phyloP scores from a whole-genome alignment of 2,797 vertebrate species.

The Lagocephalus sceleratus region DNA sequence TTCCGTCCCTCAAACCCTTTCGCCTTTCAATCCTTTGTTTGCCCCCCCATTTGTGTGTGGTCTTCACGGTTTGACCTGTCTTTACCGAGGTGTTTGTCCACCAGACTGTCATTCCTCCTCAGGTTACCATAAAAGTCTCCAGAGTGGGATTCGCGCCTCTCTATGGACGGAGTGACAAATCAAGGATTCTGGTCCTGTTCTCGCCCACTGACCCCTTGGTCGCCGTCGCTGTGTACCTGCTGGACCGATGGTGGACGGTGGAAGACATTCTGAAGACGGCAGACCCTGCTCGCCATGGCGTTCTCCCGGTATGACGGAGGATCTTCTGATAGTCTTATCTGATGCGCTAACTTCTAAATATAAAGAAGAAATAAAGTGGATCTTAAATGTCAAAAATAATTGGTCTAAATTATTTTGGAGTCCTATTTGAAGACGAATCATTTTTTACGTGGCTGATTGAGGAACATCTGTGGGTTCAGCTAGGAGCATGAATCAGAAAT shows the following conservation, averaged over 20 bases:
- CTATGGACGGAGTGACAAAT: conserved; percentile 76
- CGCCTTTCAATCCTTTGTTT: too few species aligned
- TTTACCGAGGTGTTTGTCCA: not conserved
- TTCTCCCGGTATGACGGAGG: conserved; percentile 72
- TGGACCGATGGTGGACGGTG: conserved; percentile 84
- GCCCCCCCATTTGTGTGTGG: too few species aligned
- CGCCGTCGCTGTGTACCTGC: conserved; percentile 85
- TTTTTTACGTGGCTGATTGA: too few species aligned
- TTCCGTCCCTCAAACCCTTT: too few species aligned
- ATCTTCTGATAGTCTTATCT: too few species aligned
- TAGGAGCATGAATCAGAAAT: too few species aligned
- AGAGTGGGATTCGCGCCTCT: conserved; percentile 81
- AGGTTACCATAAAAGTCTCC: conserved; percentile 71
- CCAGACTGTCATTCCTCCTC: not conserved
- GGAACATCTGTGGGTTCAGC: too few species aligned
- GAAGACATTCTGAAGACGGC: conserved; percentile 84
- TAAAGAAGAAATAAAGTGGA: too few species aligned
- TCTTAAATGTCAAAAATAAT: too few species aligned
- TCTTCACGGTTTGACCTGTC: not conserved
- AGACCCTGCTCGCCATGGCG: conserved; percentile 75
- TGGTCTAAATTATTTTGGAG: too few species aligned
- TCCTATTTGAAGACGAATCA: too few species aligned
- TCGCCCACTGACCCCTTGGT: conserved; percentile 72
- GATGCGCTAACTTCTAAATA: too few species aligned
- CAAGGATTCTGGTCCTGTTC: conserved; percentile 86